phyloP scores from a whole-genome alignment of 2,888 invertebrate species.

The Arge pagana region DNA sequence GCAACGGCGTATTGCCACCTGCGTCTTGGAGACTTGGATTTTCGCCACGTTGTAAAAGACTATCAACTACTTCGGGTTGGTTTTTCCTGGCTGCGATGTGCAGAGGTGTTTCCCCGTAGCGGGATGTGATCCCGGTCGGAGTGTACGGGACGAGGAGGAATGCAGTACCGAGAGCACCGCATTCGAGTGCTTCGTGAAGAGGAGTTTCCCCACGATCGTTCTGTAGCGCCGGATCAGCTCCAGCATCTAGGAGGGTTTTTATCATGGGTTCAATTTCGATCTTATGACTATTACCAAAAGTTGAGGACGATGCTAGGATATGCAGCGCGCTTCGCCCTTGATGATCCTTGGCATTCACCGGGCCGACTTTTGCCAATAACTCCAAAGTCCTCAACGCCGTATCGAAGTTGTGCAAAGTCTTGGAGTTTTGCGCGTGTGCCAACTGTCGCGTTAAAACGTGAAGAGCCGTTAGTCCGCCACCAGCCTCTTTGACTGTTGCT shows the following conservation, averaged over 20 bases:
- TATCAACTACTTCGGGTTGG: conserved; percentile 42
- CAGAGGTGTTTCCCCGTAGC: conserved; percentile 53
- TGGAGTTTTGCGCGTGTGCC: conserved; percentile 40
- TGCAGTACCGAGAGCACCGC: conserved; percentile 44
- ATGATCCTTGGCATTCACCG: conserved; percentile 49
- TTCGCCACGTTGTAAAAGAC: conserved; percentile 45
- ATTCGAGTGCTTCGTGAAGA: conserved; percentile 48
- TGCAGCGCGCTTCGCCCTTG: conserved; percentile 50
- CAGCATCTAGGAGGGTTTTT: conserved; percentile 48
- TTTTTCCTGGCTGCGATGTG: conserved; percentile 53
- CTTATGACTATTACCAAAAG: conserved; percentile 41
- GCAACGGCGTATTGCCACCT: conserved; percentile 54
- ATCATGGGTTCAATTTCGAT: conserved; percentile 43
- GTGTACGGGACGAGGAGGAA: conserved; percentile 39
- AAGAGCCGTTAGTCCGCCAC: conserved; percentile 49
- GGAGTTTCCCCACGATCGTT: conserved; percentile 56
- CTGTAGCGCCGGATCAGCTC: conserved; percentile 49
- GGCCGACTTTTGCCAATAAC: conserved; percentile 45
- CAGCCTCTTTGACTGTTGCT: conserved; percentile 49
- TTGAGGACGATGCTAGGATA: conserved; percentile 45
- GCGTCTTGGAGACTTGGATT: conserved; percentile 49
- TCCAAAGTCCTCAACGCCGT: conserved; percentile 43
- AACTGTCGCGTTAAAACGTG: conserved; percentile 48
- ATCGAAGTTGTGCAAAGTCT: conserved; percentile 41
- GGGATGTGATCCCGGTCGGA: conserved; percentile 41